Base-by-base conservation (phyloP, 1,140 invertebrate genomes). In the Oreohelix idahoensis region DNA sequence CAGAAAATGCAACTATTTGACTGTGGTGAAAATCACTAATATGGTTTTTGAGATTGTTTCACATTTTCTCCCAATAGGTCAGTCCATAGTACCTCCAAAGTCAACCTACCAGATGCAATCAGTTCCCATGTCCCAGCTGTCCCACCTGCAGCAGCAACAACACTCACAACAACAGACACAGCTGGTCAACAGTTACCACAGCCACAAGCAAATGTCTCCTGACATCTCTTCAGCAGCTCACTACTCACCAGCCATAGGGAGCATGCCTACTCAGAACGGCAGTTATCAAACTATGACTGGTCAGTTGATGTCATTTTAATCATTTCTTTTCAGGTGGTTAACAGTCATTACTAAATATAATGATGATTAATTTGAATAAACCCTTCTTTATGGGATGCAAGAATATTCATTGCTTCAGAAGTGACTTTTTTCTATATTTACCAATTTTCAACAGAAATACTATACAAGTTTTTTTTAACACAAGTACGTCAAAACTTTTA, bases 81-180 rank as follows among this genome's bases (percentile, higher is more conserved):
- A 39, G 17, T 20, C 23, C 2, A 35, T 29, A 35, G 15, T 51
- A n/a, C 49, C 77, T 39, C n/a, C 53, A 39, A 66, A 79, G 36
- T 66, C 51, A 66, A 10, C 53, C 1, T 79, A 63, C 32, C 77
- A 79, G 58, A 32, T 79, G 63, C 77, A 79, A 38, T 32, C 77
- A 36, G 26, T 45, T 10, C 35, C 32, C 53, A 83, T 83, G 63
- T 75, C 82, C 35, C 81, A 83, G 26, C 49, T 81, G 23, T 73
- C 82, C 36, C 66, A 80, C 36, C 49, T 75, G n/a, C 84, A 85
- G 58, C 84, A 83, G 58, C 81, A 83, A 29, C 81, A 82, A n/a
- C n/a, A n/a, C n/a, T n/a, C n/a, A n/a, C n/a, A n/a, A 17, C 79
- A 83, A 8, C 83, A 75, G n/a, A 23, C 29, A 5, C 74, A 77